phyloP scores from a whole-genome alignment of 2,797 vertebrate species.

The Telmatherina bonti region DNA sequence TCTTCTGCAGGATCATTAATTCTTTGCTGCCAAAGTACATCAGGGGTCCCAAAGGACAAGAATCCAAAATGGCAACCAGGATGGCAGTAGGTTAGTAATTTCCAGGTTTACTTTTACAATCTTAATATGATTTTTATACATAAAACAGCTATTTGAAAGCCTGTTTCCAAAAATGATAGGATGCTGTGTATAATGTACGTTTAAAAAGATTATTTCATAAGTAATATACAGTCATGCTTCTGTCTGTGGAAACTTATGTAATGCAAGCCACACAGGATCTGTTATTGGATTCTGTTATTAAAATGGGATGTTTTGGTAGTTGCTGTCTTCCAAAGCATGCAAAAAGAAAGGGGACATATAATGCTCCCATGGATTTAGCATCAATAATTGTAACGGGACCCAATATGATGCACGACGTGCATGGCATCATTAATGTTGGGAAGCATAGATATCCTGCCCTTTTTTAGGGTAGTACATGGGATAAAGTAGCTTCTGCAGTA shows the following conservation, averaged over 20 bases:
- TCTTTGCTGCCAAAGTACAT: conserved; percentile 78
- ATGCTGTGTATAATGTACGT: neutral
- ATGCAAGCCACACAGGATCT: neutral
- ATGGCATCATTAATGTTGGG: neutral
- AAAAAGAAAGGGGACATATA: neutral
- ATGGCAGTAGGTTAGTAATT: conserved; percentile 67
- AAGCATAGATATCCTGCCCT: neutral
- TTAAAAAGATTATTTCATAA: neutral
- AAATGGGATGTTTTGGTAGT: neutral
- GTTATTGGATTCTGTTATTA: neutral
- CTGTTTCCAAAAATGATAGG: neutral
- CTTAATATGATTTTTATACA: neutral
- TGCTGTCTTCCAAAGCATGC: neutral
- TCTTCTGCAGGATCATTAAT: conserved; percentile 71
- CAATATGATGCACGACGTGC: neutral
- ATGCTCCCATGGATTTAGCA: neutral
- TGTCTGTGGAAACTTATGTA: neutral
- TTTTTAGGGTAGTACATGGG: too few relatives aligned
- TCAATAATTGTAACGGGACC: neutral
- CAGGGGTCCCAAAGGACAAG: conserved; percentile 75
- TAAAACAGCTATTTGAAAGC: neutral
- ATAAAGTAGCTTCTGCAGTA: too few relatives aligned
- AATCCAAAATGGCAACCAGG: conserved; percentile 77
- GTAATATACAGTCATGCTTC: neutral
- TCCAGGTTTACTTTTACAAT: neutral